Evolutionary conservation across 1,140 invertebrate genomes (phyloP).

Genomic region (Neodiprion virginianus): DNA sequence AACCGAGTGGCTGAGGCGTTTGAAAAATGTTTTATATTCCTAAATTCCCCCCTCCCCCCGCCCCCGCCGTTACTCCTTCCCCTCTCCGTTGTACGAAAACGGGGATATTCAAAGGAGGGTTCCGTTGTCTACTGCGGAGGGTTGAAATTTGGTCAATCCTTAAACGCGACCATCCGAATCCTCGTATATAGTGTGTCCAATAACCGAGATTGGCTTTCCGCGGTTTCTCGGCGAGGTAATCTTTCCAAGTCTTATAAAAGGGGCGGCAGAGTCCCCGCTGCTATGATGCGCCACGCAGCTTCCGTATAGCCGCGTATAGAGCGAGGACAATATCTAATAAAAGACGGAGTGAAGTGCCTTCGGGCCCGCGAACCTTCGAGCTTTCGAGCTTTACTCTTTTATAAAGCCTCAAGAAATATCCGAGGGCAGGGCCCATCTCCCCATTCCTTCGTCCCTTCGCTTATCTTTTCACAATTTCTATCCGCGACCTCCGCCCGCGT

Average conservation of each 20-base stretch:
- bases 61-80: no score
- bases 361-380: slow-evolving; percentile 14
- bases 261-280: neutral
- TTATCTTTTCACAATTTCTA: neutral
- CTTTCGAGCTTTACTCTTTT: slow-evolving; percentile 28
- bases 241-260: slow-evolving; percentile 14
- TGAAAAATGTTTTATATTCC: no score
- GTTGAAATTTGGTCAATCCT: slow-evolving; percentile 16
- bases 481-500: neutral
- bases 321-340: slow-evolving; percentile 49
- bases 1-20: no score
- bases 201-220: slow-evolving; percentile 48
- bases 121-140: no score
- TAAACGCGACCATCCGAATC: slow-evolving; percentile 32
- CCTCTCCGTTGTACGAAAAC: no score
- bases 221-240: slow-evolving; percentile 23
- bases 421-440: neutral
- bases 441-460: neutral
- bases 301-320: slow-evolving; percentile 26
- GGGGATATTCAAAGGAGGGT: no score
- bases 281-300: slow-evolving; percentile 26
- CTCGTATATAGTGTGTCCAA: slow-evolving; percentile 37
- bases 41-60: no score
- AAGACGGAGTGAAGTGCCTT: slow-evolving; percentile 38
- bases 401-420: slow-evolving; percentile 37